Percentiles rank a stretch among this genome's conserved stretches.
phyloP scores from a whole-genome alignment of 2,113 vertebrate species.

The Hemicordylus capensis region DNA sequence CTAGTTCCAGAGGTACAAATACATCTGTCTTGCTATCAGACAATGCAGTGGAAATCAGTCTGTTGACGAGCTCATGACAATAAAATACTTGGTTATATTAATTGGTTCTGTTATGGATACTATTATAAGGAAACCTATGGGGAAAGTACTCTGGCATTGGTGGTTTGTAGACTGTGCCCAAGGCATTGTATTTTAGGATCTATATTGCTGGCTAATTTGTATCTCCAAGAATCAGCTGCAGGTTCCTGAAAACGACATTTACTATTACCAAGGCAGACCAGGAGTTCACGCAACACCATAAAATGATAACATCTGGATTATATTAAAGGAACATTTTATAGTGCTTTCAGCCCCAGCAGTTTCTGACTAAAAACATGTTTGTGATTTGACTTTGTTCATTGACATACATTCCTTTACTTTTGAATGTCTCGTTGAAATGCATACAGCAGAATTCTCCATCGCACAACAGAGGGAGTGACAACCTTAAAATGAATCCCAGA shows the following conservation, averaged over 20 bases:
- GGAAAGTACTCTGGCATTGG: not conserved
- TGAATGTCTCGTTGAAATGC: constrained; percentile 13
- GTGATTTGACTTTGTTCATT: constrained; percentile 21
- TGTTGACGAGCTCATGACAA: not conserved
- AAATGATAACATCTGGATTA: constrained; percentile 3
- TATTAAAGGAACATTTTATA: constrained; percentile 1
- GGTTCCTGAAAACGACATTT: constrained; percentile 6
- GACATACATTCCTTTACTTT: not conserved
- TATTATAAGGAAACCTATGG: not conserved
- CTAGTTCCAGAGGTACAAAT: not conserved
- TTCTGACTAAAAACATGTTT: not conserved
- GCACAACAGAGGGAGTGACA: constrained; percentile 5
- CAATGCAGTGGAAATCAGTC: not conserved
- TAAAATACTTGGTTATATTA: not conserved
- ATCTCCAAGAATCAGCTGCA: not conserved
- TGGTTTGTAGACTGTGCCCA: not conserved
- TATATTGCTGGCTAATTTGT: not conserved
- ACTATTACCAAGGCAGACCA: not conserved
- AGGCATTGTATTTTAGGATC: not conserved
- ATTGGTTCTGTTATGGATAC: not conserved
- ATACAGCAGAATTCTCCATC: not conserved
- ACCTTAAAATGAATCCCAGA: constrained; percentile 22
- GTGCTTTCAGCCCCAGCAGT: not conserved
- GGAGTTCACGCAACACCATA: not conserved
- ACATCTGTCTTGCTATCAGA: not conserved